phyloP scores from a whole-genome alignment of 1,140 invertebrate species.

The Drosophila sechellia region DNA sequence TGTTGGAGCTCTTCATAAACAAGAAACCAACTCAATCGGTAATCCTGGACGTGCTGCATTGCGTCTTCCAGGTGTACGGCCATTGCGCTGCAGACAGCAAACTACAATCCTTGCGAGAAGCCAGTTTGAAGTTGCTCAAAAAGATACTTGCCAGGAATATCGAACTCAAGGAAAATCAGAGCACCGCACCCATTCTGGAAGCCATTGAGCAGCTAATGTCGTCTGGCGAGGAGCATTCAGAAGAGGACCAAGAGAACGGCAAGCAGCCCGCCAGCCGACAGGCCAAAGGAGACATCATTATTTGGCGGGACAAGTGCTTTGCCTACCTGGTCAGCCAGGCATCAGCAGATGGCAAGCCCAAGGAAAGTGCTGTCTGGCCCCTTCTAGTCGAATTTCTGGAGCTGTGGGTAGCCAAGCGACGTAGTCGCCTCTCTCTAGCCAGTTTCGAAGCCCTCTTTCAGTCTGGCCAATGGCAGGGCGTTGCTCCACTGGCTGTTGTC shows the following conservation, averaged over 20 bases:
- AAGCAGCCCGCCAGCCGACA: slow-evolving; percentile 10
- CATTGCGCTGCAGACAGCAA: slow-evolving; percentile 17
- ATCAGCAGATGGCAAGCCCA: background rate
- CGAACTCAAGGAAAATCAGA: background rate
- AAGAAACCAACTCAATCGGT: slow-evolving; percentile 33
- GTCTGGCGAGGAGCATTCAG: slow-evolving; percentile 13
- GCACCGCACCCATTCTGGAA: slow-evolving; percentile 29
- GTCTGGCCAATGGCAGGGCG: slow-evolving; percentile 40
- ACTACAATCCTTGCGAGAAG: slow-evolving; percentile 42
- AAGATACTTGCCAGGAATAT: slow-evolving; percentile 31
- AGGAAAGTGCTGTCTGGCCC: slow-evolving; percentile 24
- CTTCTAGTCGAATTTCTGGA: slow-evolving; percentile 22
- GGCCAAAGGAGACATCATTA: slow-evolving; percentile 10
- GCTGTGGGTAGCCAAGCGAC: slow-evolving; percentile 29
- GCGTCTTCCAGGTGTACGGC: slow-evolving; percentile 37
- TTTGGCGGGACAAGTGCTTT: slow-evolving; percentile 52
- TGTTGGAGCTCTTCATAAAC: slow-evolving; percentile 41
- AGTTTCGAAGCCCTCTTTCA: slow-evolving; percentile 49
- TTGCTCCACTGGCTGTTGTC: slow-evolving; percentile 7
- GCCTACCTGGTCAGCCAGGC: slow-evolving; percentile 50
- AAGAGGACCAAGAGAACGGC: slow-evolving; percentile 9
- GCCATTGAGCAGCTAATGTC: slow-evolving; percentile 37
- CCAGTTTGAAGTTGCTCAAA: slow-evolving; percentile 45
- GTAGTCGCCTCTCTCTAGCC: slow-evolving; percentile 28
- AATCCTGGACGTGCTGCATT: slow-evolving; percentile 34